Percentiles rank a stretch among this genome's conserved stretches.
Conservation (phyloP, 1,140 invertebrate species). For the Hylaeus volcanicus region DNA sequence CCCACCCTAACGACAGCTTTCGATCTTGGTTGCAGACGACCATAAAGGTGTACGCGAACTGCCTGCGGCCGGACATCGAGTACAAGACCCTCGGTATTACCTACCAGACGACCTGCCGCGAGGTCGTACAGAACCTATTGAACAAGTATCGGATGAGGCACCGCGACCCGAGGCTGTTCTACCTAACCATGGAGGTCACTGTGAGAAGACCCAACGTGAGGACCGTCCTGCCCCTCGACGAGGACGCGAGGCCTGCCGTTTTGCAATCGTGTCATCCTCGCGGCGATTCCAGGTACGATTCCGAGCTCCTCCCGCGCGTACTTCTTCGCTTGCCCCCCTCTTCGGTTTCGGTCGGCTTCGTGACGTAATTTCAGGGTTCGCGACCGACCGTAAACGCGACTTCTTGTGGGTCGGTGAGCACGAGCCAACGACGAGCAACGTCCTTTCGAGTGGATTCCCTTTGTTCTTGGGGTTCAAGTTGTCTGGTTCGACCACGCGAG, state of each 20-base stretch:
- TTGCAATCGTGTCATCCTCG: slow-evolving; percentile 94
- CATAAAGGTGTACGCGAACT: slow-evolving; percentile 94
- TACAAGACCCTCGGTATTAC: slow-evolving; percentile 95
- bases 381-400: slow-evolving; percentile 52
- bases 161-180: slow-evolving; percentile 94
- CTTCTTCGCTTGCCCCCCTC: slow-evolving; percentile 9
- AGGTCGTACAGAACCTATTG: slow-evolving; percentile 91
- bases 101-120: slow-evolving; percentile 91
- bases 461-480: slow-evolving; percentile 32
- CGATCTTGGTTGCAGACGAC: slow-evolving; percentile 86
- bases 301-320: neutral
- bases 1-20: slow-evolving; percentile 3
- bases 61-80: slow-evolving; percentile 93
- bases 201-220: slow-evolving; percentile 89
- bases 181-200: slow-evolving; percentile 95
- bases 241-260: slow-evolving; percentile 92
- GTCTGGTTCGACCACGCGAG: slow-evolving; percentile 29
- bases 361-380: slow-evolving; percentile 64
- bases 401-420: slow-evolving; percentile 48
- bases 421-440: slow-evolving; percentile 56
- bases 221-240: slow-evolving; percentile 91
- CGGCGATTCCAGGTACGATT: slow-evolving; percentile 91
- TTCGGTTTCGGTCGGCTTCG: slow-evolving; percentile 66
- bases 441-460: slow-evolving; percentile 42
- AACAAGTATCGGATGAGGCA: slow-evolving; percentile 95